Base-by-base conservation (phyloP, 1,140 invertebrate species). In the Mizuhopecten yessoensis region DNA sequence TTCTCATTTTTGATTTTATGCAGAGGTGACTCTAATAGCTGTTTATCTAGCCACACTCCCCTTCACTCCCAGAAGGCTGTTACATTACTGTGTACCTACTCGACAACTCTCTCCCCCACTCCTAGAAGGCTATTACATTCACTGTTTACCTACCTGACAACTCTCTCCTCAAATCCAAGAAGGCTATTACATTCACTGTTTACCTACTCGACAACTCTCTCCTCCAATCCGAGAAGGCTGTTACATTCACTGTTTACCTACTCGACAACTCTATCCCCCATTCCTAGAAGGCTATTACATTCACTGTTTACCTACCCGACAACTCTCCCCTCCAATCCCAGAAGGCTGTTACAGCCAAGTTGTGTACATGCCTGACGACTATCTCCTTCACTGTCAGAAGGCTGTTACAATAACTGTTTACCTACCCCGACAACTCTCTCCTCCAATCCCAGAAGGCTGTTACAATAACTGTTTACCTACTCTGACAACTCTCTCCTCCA, bases 341-440 rank as follows among this genome's bases (percentile, higher is more conserved):
- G 36, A n/a, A 34, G 49, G 45, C 42, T 89, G 34, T 36, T 34
- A 29, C 34, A 75, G 45, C 57, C n/a, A n/a, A n/a, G n/a, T n/a
- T 39, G 36, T 7, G 36, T 39, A 39, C 36, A 5, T 39, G 13
- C 36, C 13, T 13, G 5, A 39, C 36, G 13, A 7, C 5, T 13
- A 5, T 13, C 36, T 39, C 5, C 13, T 7, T 13, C 13, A 39
- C 36, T 13, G 5, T 9, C 33, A 49, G 29, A 86, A 86, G 36
- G 29, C 9, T 86, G 49, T 86, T 89, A 92, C 57, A 87, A 49
- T 91, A 49, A 90, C 45, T 90, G 33, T 36, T 29, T 90, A 34
- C 49, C 88, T 33, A 87, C 33, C 33, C n/a, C n/a, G 33, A 39
- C n/a, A 42, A n/a, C n/a, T n/a, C 33, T 33, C 86, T 17, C 88